Evolutionary conservation across 2,797 vertebrate species (phyloP).

Genomic region (Pogonophryne albipinna): DNA sequence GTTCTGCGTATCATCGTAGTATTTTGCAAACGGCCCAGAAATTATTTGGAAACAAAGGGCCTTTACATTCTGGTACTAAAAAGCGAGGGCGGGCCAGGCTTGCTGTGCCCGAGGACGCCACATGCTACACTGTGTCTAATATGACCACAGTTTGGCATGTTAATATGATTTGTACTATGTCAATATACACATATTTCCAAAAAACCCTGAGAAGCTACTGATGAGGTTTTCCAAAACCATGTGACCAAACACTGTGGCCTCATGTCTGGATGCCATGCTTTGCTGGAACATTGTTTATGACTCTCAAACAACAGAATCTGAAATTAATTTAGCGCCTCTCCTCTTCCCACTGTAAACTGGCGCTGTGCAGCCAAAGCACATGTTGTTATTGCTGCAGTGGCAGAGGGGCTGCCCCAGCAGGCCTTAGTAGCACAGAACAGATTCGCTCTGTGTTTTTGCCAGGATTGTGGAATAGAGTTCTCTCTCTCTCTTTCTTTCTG

Average conservation of each 20-base stretch:
- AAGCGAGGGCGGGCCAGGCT: constrained; percentile 48
- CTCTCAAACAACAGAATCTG: constrained; percentile 83
- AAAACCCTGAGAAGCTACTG: constrained; percentile 24
- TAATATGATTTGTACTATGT: constrained; percentile 25
- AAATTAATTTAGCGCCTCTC: constrained; percentile 86
- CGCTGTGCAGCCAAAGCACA: constrained; percentile 85
- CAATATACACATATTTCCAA: neutral
- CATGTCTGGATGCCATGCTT: constrained; percentile 61
- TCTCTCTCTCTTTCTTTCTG: constrained; percentile 36
- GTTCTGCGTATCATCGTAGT: constrained; percentile 58
- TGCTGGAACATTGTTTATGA: constrained; percentile 78
- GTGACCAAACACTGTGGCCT: constrained; percentile 44
- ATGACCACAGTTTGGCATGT: constrained; percentile 19
- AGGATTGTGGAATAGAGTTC: constrained; percentile 63
- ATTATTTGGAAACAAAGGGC: constrained; percentile 69
- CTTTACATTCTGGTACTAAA: constrained; percentile 66
- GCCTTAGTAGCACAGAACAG: constrained; percentile 78
- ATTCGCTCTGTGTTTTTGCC: constrained; percentile 76
- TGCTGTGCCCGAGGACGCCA: constrained; percentile 54
- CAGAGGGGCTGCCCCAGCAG: constrained; percentile 81
- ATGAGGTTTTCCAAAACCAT: constrained; percentile 35
- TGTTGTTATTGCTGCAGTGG: constrained; percentile 84
- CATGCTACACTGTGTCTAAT: constrained; percentile 14
- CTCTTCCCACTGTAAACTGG: constrained; percentile 82
- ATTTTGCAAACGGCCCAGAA: constrained; percentile 68